Evolutionary conservation across 2,797 vertebrate genomes (phyloP), one percentile per base, ranked within the genome.

Genomic region (Sebastes cheni): DNA sequence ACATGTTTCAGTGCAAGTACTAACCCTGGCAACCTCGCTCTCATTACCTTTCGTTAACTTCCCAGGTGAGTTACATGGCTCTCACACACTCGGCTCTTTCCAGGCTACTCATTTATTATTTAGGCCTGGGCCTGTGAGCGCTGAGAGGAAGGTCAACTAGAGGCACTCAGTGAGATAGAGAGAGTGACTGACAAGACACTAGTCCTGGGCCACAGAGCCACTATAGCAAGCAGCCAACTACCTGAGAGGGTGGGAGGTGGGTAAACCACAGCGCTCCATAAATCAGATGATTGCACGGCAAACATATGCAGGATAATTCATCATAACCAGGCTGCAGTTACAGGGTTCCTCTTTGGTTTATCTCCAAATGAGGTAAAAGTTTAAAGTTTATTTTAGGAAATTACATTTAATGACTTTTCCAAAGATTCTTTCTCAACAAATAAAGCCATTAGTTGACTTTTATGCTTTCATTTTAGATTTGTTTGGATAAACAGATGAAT

Each of bases 61-160:
- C 70, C 79, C 83, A 77, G 83, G 67, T 52, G 55, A 77, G 87
- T 87, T 80, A 56, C 42, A 46, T 42, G 11, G 76, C 86, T 83
- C 69, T 16, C 81, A 52, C 78, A 67, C 70, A 34, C 84, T 70
- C 54, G 1, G 36, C 83, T 89, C 86, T 90, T 87, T 93, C 86
- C 84, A 91, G 81, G 93, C 75, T 82, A 54, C 34, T 92, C 92
- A 94, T 96, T 86, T 89, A 95, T 95, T 91, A 95, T 95, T 96
- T 91, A 96, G 88, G 75, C 39, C 59, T 27, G 73, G 90, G 84
- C 81, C 88, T 88, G 90, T 65, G 84, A 90, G 90, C 42, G 78
- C 89, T 70, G 90, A 92, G 93, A 88, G 92, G 89, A 93, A 93
- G 93, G 94, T 94, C 92, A 94, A 86, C 90, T 81, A 88, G 91